Percentiles rank a stretch among this genome's conserved stretches.
phyloP scores from a whole-genome alignment of 2,888 invertebrate species.

The Dryomyza anilis region DNA sequence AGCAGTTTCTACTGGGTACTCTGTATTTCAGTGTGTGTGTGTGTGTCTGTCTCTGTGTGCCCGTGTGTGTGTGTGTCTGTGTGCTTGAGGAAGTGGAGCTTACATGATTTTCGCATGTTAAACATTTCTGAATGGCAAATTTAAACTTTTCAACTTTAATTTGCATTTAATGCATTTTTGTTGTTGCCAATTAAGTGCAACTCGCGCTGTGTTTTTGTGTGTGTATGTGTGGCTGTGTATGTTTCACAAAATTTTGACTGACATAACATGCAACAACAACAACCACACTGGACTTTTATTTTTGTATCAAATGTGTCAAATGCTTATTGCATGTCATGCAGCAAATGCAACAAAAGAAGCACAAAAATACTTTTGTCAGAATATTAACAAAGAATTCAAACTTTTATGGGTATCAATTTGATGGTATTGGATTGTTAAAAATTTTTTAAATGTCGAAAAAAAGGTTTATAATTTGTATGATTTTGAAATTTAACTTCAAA shows the following conservation, averaged over 20 bases:
- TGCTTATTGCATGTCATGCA: background rate
- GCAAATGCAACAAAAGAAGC: background rate
- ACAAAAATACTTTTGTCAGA: too few species aligned
- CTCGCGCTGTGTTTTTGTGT: background rate
- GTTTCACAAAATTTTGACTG: background rate
- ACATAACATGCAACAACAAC: constrained; percentile 16
- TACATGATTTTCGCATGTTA: constrained; percentile 27
- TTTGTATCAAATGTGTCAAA: background rate
- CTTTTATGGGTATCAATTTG: too few species aligned
- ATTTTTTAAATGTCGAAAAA: too few species aligned
- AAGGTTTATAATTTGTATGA: too few species aligned
- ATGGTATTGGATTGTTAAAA: too few species aligned
- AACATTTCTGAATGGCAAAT: constrained; percentile 19
- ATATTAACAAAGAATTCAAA: too few species aligned
- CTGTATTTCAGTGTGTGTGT: background rate
- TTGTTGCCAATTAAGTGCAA: constrained; percentile 15
- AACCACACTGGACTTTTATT: background rate
- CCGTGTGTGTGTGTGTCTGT: constrained; percentile 7
- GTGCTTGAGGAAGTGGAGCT: constrained; percentile 7
- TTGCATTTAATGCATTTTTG: constrained; percentile 25
- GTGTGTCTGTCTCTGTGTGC: background rate
- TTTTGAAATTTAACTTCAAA: too few species aligned
- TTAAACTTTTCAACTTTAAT: constrained; percentile 24
- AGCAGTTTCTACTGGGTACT: too few species aligned
- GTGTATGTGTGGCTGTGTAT: background rate